Conservation (phyloP, 2,888 invertebrate species). For the Meghimatium bilineatum region DNA sequence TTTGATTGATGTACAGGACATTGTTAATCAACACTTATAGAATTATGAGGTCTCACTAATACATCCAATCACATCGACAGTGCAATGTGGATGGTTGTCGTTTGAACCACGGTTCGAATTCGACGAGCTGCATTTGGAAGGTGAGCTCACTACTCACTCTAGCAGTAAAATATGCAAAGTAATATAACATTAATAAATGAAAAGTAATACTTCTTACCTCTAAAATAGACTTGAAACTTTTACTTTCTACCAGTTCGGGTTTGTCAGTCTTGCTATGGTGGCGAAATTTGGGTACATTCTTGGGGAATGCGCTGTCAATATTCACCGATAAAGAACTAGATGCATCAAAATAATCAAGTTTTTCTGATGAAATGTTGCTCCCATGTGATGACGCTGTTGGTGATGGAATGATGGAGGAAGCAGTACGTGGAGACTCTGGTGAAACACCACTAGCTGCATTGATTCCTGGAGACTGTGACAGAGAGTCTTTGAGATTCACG, state of each 20-base stretch:
- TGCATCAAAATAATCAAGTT: neutral
- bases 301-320: neutral
- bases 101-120: no score
- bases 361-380: neutral
- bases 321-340: neutral
- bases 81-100: no score
- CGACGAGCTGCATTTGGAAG: no score
- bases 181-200: no score
- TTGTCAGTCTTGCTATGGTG: neutral
- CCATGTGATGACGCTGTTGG: neutral
- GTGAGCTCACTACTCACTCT: no score
- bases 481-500: neutral
- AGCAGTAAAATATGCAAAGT: no score
- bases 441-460: neutral
- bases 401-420: slow-evolving; percentile 8
- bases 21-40: no score
- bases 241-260: neutral
- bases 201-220: slow-evolving; percentile 43
- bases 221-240: slow-evolving; percentile 34
- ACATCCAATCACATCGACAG: no score
- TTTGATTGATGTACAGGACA: no score
- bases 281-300: neutral
- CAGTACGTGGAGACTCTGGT: neutral
- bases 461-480: neutral
- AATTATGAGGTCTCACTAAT: no score